A percentile compares a stretch with the other conserved stretches of the same genome.
phyloP scores from a whole-genome alignment of 1,140 invertebrate species.

The Globodera rostochiensis region DNA sequence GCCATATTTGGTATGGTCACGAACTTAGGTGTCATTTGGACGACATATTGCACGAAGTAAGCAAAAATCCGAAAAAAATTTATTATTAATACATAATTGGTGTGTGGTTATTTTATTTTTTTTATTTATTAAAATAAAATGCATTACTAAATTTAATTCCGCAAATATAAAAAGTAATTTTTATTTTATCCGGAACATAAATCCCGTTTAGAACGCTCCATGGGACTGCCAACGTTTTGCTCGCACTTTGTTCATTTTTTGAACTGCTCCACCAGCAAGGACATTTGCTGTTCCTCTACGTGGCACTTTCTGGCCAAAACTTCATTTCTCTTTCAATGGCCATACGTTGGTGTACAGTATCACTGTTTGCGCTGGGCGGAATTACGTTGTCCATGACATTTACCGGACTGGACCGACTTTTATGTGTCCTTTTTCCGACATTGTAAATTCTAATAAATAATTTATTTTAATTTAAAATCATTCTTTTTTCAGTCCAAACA shows the following conservation, averaged over 20 bases:
- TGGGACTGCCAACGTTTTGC: conserved; percentile 16
- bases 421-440: conserved; percentile 10
- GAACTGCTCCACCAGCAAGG: conserved; percentile 21
- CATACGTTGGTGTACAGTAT: conserved; percentile 1
- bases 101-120: background rate
- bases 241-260: conserved; percentile 15
- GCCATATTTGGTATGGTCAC: background rate
- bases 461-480: no score
- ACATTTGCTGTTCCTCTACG: conserved; percentile 18
- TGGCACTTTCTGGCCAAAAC: conserved; percentile 17
- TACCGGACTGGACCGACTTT: conserved; percentile 19
- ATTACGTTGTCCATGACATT: conserved; percentile 10
- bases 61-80: background rate
- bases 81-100: background rate
- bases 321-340: conserved; percentile 1
- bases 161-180: background rate
- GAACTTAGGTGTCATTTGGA: background rate
- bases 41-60: background rate
- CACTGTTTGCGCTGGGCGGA: background rate
- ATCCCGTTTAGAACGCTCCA: background rate
- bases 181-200: background rate
- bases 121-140: background rate
- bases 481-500: background rate
- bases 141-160: background rate
- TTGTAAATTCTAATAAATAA: background rate